Percentiles rank a stretch among this genome's conserved stretches.
Conservation (phyloP, 1,140 invertebrate species). For the Brachionus rubens region DNA sequence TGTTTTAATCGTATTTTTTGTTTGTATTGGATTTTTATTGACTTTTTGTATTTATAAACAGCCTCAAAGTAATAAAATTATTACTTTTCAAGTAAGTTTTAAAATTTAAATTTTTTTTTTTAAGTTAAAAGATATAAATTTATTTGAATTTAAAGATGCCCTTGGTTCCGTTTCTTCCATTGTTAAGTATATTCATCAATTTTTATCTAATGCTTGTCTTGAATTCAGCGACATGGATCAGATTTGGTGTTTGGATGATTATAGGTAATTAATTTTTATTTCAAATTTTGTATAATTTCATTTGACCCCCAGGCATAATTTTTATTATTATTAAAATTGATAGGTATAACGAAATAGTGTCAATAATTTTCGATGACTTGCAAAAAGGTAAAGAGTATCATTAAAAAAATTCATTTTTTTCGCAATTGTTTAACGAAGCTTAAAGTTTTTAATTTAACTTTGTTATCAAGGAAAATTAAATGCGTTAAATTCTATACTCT, state of each 20-base stretch:
- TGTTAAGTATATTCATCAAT: conserved; percentile 78
- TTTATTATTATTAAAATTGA: too few species aligned
- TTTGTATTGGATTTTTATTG: not conserved
- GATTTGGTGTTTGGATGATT: conserved; percentile 80
- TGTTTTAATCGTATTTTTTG: not conserved
- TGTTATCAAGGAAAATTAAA: too few species aligned
- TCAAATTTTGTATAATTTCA: not conserved
- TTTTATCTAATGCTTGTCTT: conserved; percentile 82
- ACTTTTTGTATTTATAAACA: conserved; percentile 30
- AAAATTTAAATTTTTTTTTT: not conserved
- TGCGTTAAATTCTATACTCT: too few species aligned
- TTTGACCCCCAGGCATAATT: too few species aligned
- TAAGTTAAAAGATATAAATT: not conserved
- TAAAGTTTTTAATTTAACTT: too few species aligned
- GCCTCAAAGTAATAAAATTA: conserved; percentile 40
- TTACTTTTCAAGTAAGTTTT: conserved; percentile 36
- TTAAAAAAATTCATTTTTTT: too few species aligned
- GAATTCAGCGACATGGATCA: conserved; percentile 76
- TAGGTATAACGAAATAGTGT: too few species aligned
- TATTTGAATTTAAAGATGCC: conserved; percentile 67
- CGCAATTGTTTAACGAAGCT: too few species aligned
- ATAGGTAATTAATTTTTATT: conserved; percentile 55
- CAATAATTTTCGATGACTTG: too few species aligned
- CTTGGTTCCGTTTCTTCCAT: conserved; percentile 77
- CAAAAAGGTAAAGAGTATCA: too few species aligned